phyloP scores from a whole-genome alignment of 2,888 invertebrate genomes.

The Cecidostiba fungosa region DNA sequence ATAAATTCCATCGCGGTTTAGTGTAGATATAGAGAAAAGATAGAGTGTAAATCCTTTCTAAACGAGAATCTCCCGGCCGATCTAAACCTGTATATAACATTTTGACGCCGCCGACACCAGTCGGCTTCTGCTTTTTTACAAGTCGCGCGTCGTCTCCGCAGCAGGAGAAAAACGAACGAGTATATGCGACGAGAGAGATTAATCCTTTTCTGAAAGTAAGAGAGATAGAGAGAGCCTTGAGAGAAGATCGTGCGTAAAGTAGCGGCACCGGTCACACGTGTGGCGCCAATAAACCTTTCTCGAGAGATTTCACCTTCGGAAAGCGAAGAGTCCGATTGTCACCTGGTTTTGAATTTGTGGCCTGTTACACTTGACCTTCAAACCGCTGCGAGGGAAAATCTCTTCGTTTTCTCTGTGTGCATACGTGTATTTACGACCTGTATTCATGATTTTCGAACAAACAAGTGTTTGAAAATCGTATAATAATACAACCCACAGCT shows the following conservation, averaged over 20 bases:
- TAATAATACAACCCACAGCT: background rate
- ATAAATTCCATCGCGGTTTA: too few species aligned
- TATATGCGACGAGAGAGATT: background rate
- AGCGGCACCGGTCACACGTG: constrained; percentile 11
- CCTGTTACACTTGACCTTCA: constrained; percentile 39
- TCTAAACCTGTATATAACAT: constrained; percentile 4
- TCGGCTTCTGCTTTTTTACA: constrained; percentile 10
- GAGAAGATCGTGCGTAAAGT: constrained; percentile 27
- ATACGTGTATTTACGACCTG: constrained; percentile 19
- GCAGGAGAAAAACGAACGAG: background rate
- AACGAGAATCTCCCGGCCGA: constrained; percentile 8
- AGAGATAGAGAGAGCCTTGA: constrained; percentile 26
- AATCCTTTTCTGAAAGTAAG: background rate
- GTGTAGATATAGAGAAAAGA: too few species aligned
- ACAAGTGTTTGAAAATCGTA: background rate
- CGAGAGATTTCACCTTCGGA: constrained; percentile 56
- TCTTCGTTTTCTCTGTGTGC: constrained; percentile 12
- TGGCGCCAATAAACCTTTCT: constrained; percentile 54
- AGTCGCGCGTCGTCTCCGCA: background rate
- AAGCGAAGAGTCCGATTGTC: constrained; percentile 28
- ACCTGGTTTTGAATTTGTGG: constrained; percentile 34
- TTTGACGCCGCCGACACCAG: constrained; percentile 2
- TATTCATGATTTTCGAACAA: background rate
- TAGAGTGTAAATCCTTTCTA: background rate
- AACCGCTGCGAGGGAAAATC: constrained; percentile 12